Evolutionary conservation across 2,113 vertebrate genomes (phyloP), one percentile per base, ranked within the genome.

Genomic region (Erythrolamprus reginae): DNA sequence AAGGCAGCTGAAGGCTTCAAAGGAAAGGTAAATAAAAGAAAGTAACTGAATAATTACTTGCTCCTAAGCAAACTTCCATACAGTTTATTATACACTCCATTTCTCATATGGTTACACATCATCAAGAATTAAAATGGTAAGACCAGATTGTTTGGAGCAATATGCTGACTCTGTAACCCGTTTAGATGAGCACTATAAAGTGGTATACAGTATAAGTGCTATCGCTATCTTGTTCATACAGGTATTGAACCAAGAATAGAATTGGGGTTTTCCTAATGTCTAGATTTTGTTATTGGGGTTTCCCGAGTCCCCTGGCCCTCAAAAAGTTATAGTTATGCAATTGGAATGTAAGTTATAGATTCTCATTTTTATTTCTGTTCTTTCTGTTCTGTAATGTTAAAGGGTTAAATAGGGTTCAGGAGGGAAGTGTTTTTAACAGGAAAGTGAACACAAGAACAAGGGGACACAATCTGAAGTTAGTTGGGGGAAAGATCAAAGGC

Each of bases 1-100:
- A 98, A 96, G 28, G 99, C 99, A 0, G 98, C 99, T 0, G 97
- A 96, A 42, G 95, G 94, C 94, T 99, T 99, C 97, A 99, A 98
- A 97, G 99, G 98, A 88, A 98, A 98, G 98, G 99, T 99, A 91
- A 55, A 97, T 93, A 85, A 84, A 24, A 86, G 51, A 52, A 83
- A 61, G n/a, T 26, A n/a, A 28, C 8, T 26, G 3, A 24, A 24
- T 33, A n/a, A 38, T 26, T 77, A 21, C 12, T 65, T 53, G 7
- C 24, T 53, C 5, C 58, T 33, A 82, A 19, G 51, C 12, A 23
- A 28, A 33, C 38, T 48, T 47, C 10, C 26, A 10, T 48, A 19
- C 21, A 26, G 48, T 87, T 38, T 87, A 38, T 52, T 82, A 56
- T 19, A 21, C 17, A 77, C 1, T 0, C 38, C 15, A 17, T 17